Percentiles rank a stretch among this genome's conserved stretches.
Evolutionary conservation across 2,797 vertebrate genomes (phyloP).

Genomic region (Avahi laniger): DNA sequence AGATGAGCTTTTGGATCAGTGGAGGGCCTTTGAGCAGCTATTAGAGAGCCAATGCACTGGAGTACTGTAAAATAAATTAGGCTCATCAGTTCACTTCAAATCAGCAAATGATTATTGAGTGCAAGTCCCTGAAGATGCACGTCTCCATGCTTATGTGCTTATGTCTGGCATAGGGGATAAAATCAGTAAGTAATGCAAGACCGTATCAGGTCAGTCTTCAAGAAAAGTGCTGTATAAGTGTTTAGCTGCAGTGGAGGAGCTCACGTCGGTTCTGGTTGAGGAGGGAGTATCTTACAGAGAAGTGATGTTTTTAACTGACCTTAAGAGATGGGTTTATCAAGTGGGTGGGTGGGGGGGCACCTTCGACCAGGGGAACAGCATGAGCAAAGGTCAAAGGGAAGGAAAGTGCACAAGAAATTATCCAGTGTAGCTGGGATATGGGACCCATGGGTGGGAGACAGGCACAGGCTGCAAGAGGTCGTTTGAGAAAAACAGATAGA

Average conservation of each 20-base stretch:
- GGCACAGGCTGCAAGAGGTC: neutral
- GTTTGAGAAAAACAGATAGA: neutral
- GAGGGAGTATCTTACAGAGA: neutral
- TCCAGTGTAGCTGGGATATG: neutral
- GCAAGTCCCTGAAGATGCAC: neutral
- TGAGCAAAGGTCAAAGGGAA: neutral
- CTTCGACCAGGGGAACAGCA: neutral
- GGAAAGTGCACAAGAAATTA: neutral
- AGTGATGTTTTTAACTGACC: neutral
- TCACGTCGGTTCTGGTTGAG: neutral
- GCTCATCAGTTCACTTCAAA: conserved; percentile 51
- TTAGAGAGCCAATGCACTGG: neutral
- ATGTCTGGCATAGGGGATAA: conserved; percentile 9
- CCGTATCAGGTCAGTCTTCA: neutral
- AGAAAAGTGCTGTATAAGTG: neutral
- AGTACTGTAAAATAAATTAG: conserved; percentile 54
- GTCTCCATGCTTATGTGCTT: conserved; percentile 18
- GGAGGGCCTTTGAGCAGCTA: neutral
- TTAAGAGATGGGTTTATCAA: neutral
- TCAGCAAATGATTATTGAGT: conserved; percentile 52
- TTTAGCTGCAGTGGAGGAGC: neutral
- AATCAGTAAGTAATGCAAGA: neutral
- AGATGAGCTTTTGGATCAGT: conserved; percentile 25
- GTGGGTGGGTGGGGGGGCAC: neutral
- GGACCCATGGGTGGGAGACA: neutral